phyloP scores from a whole-genome alignment of 1,140 invertebrate species.

The Melanaphis sacchari region DNA sequence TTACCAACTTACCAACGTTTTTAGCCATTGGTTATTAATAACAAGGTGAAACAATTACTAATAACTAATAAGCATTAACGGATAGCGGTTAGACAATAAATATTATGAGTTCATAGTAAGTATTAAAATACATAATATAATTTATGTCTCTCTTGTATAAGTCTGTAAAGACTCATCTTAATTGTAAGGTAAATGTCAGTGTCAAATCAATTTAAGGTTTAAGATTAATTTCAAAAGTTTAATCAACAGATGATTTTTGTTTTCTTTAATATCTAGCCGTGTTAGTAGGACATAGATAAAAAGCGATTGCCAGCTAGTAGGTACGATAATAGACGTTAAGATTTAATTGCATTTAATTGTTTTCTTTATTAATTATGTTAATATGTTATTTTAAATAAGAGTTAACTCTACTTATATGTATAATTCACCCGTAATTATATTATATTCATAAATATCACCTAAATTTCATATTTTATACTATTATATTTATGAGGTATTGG shows the following conservation, averaged over 20 bases:
- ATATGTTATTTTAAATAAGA: background rate
- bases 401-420: background rate
- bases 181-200: background rate
- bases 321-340: too few species aligned
- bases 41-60: background rate
- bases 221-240: background rate
- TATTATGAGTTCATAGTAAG: background rate
- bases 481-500: too few species aligned
- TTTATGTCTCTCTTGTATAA: background rate
- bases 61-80: background rate
- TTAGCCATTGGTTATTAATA: background rate
- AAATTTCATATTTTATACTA: too few species aligned
- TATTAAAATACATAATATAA: background rate
- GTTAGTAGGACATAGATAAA: too few species aligned
- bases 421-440: background rate
- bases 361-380: background rate
- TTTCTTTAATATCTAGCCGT: too few species aligned
- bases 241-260: too few species aligned
- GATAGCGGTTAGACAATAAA: background rate
- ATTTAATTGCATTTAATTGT: background rate
- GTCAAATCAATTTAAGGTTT: background rate
- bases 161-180: background rate
- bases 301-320: too few species aligned
- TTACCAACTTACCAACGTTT: background rate
- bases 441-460: background rate